Evolutionary conservation across 2,888 invertebrate genomes (phyloP).

Genomic region (Lasioglossum pauxillum): DNA sequence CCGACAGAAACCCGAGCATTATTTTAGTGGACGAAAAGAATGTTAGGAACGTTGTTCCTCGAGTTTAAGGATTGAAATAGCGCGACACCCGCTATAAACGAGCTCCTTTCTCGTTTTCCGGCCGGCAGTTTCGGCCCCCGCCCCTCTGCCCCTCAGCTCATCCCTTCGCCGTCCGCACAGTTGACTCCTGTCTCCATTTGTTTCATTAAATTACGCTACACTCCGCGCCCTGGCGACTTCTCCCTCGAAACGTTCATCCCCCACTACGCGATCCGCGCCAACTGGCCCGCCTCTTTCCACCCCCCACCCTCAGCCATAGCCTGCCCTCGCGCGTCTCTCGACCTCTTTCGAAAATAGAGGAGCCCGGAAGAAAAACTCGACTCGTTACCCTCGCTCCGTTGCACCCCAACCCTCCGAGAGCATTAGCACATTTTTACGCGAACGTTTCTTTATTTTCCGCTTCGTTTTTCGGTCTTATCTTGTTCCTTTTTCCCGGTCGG

Average conservation of each 20-base stretch:
- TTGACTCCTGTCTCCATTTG: conserved; percentile 78
- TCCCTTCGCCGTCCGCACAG: conserved; percentile 65
- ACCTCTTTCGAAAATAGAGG: conserved; percentile 42
- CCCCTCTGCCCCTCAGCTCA: not conserved
- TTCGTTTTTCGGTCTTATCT: not conserved
- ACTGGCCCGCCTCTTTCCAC: not conserved
- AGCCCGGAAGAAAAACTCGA: conserved; percentile 40
- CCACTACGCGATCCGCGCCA: conserved; percentile 13
- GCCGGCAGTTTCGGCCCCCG: not conserved
- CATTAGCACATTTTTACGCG: conserved; percentile 21
- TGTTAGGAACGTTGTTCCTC: not conserved
- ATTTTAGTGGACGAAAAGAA: not conserved
- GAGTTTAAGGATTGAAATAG: not conserved
- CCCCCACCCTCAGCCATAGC: not conserved
- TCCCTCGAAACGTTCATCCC: conserved; percentile 28
- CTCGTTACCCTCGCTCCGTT: conserved; percentile 50
- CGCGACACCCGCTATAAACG: not conserved
- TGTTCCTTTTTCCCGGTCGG: not conserved
- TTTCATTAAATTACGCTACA: conserved; percentile 78
- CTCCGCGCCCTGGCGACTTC: conserved; percentile 7
- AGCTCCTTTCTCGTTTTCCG: conserved; percentile 7
- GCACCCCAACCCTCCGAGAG: not conserved
- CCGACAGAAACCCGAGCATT: fast-evolving
- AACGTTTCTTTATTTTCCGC: conserved; percentile 19
- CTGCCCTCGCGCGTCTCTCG: conserved; percentile 31